Evolutionary conservation across 2,888 invertebrate genomes (phyloP), one percentile per base, ranked within the genome.

Genomic region (Dermolepida albohirtum): DNA sequence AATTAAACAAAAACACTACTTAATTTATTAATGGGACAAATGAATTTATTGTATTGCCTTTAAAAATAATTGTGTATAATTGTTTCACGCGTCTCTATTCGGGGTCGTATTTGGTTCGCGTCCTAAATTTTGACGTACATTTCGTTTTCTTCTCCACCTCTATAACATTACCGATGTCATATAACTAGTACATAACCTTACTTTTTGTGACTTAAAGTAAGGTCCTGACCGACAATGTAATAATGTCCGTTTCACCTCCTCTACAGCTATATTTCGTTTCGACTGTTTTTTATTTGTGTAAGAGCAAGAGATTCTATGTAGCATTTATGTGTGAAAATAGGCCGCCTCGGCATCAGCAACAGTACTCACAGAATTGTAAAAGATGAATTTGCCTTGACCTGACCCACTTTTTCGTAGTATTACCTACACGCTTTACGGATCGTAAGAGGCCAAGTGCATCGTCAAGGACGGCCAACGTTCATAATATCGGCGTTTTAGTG

Each of bases 371-470:
- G 62, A 69, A 66, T 69, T 66, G 69, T 54, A 34, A 59, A 62
- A 71, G 73, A 71, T 71, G 69, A 69, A 66, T 72, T 70, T 67
- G 71, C 73, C 73, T 74, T 74, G 73, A 74, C 74, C 74, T 68
- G 74, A 74, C 74, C 74, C 69, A 69, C 70, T 71, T 74, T 72
- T 67, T 29, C 59, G 43, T 66, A 44, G 68, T 66, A 68, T 73
- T 73, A 70, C 72, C 72, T 71, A 72, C 71, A 71, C 70, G 69
- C 64, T 71, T 70, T 65, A 70, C 68, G 71, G 71, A 66, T 70
- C 69, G 71, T 71, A 68, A 70, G 72, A 73, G 71, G 71, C 57
- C 70, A 70, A 73, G 73, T 72, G 72, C 73, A 71, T 68, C 65
- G 49, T 17, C 67, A 72, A 73, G 73, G 73, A 62, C 59, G 34